phyloP scores from a whole-genome alignment of 2,797 vertebrate species.

The Pseudomugil gertrudae region DNA sequence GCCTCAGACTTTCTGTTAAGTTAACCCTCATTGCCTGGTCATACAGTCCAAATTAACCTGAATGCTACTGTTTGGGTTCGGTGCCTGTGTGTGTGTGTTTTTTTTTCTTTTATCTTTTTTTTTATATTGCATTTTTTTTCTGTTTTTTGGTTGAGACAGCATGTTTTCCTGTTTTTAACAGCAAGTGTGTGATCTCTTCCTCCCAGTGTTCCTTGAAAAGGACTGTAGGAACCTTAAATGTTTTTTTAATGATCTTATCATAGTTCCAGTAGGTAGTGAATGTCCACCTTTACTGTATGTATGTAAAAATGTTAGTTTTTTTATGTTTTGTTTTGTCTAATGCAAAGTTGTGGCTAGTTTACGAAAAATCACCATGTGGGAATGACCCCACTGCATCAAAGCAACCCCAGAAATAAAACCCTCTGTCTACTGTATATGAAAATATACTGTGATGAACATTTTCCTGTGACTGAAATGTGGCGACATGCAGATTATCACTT shows the following conservation, averaged over 20 bases:
- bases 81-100: constrained; percentile 68
- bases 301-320: constrained; percentile 36
- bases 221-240: constrained; percentile 32
- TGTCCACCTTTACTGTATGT: constrained; percentile 52
- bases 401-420: not conserved
- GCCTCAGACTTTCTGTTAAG: constrained; percentile 69
- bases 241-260: constrained; percentile 39
- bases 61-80: constrained; percentile 71
- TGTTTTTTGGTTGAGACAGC: constrained; percentile 54
- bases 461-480: constrained; percentile 56
- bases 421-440: constrained; percentile 69
- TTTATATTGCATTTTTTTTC: constrained; percentile 30
- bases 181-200: constrained; percentile 35
- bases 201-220: constrained; percentile 36
- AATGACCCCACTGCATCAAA: constrained; percentile 33
- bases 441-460: constrained; percentile 69
- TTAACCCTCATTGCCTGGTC: constrained; percentile 77
- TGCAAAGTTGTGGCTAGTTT: constrained; percentile 64
- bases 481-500: constrained; percentile 31
- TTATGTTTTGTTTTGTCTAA: constrained; percentile 58
- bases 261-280: constrained; percentile 47
- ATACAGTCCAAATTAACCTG: constrained; percentile 68
- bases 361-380: constrained; percentile 49
- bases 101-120: constrained; percentile 27
- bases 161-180: constrained; percentile 59